Evolutionary conservation across 2,113 vertebrate genomes (phyloP).

Genomic region (Sinocyclocheilus anophthalmus): DNA sequence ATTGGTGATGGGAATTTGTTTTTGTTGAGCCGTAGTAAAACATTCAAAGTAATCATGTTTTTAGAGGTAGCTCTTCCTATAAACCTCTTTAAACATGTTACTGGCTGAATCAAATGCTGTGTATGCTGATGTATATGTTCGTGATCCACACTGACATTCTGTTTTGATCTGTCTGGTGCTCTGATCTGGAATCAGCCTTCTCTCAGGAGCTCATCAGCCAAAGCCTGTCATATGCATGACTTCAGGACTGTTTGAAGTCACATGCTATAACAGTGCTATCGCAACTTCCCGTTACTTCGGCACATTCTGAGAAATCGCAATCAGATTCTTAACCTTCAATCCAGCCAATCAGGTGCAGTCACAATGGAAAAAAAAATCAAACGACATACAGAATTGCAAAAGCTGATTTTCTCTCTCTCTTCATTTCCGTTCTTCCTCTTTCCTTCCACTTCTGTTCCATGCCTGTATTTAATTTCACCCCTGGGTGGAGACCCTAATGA

Average conservation of each 20-base stretch:
- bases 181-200: neutral
- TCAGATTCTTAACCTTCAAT: neutral
- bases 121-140: neutral
- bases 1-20: too few species aligned
- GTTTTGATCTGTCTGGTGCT: neutral
- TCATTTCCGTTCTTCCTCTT: slow-evolving; percentile 1
- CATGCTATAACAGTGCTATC: slow-evolving; percentile 2
- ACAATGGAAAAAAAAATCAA: slow-evolving; percentile 22
- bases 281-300: neutral
- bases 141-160: neutral
- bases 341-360: slow-evolving; percentile 20
- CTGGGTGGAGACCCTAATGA: slow-evolving; percentile 65
- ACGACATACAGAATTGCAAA: neutral
- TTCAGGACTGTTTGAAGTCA: slow-evolving; percentile 21
- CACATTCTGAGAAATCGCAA: slow-evolving; percentile 2
- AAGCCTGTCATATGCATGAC: neutral
- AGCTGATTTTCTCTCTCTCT: slow-evolving; percentile 6
- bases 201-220: slow-evolving; percentile 10
- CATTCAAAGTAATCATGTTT: too few species aligned
- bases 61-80: too few species aligned
- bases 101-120: too few species aligned
- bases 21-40: too few species aligned
- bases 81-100: too few species aligned
- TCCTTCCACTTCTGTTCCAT: slow-evolving; percentile 34
- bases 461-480: slow-evolving; percentile 69